Evolutionary conservation across 2,113 vertebrate species (phyloP), one percentile per base, ranked within the genome.

Genomic region (Oncorhynchus clarkii): DNA sequence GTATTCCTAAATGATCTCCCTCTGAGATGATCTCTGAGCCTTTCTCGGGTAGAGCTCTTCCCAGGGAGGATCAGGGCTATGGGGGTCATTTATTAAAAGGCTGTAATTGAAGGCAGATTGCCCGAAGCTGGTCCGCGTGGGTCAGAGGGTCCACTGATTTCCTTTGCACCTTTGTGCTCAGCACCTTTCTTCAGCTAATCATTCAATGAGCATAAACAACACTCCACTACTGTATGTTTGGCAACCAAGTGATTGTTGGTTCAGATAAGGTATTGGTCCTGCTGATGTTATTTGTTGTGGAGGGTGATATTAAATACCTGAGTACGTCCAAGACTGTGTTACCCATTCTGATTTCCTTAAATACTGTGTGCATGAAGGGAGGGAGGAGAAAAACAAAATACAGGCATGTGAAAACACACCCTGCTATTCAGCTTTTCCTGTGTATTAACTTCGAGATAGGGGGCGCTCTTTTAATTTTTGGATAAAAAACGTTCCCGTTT

Each of bases 21-120:
- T 74, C 65, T 24, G 18, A 31, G 20, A n/a, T 78, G 54, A 76
- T 72, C 78, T 70, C 60, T 69, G 75, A 74, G 81, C 76, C 77
- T 69, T 14, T 83, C 78, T 73, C 72, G 27, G 24, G 70, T 34
- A 2, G 16, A 78, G 75, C 66, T 29, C 31, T 76, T 84, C 65
- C 54, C 57, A 80, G 51, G 48, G 81, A 49, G 49, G 72, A 59
- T 49, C 39, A 45, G 39, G 39, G 39, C 67, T 74, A 73, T 72
- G 45, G 78, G 49, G 86, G 83, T 86, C 78, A 27, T 67, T 77
- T 76, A 82, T 80, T 85, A 73, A 83, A 89, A 74, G 18, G 70
- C 51, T 86, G 83, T 82, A 88, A 89, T 82, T 85, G 83, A 84
- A 84, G 78, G 76, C 77, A 80, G 67, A 71, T 70, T 85, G 78